Percentiles rank a stretch among this genome's conserved stretches.
Conservation (phyloP, 2,888 invertebrate species). For the Syrista parreyssii region DNA sequence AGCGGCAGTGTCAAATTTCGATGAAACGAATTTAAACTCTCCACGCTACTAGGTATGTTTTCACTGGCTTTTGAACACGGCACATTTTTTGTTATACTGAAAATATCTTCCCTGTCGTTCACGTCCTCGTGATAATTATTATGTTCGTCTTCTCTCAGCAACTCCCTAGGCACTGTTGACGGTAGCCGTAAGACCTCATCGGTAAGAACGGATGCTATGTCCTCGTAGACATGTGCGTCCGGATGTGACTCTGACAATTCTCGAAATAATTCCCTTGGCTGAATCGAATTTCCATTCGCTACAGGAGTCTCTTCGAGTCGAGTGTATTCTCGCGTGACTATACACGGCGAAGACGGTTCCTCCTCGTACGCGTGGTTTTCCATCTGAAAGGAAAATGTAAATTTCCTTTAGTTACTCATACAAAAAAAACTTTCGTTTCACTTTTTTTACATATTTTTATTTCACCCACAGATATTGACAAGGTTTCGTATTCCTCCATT, state of each 20-base stretch:
- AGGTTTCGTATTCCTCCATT: neutral
- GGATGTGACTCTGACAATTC: conserved; percentile 16
- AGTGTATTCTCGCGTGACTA: neutral
- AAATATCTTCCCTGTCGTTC: conserved; percentile 1
- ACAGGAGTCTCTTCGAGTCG: neutral
- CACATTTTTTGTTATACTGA: conserved; percentile 8
- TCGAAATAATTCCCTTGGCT: conserved; percentile 11
- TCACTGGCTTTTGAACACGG: conserved; percentile 2
- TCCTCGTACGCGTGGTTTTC: conserved; percentile 62
- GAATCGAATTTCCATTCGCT: neutral
- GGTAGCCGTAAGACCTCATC: neutral
- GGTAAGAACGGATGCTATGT: conserved; percentile 38
- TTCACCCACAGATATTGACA: neutral
- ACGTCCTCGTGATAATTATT: neutral
- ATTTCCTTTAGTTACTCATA: neutral
- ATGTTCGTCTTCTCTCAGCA: neutral
- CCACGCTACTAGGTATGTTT: conserved; percentile 3
- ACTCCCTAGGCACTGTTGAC: neutral
- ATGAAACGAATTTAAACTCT: conserved; percentile 32
- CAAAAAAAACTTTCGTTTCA: neutral
- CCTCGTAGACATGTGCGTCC: conserved; percentile 58
- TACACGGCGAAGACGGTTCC: conserved; percentile 37
- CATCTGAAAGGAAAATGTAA: conserved; percentile 46
- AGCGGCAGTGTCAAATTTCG: conserved; percentile 56
- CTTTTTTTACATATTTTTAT: neutral